Percentiles rank a stretch among this genome's conserved stretches.
Evolutionary conservation across 1,140 invertebrate genomes (phyloP).

Genomic region (Paraescarpia echinospica): DNA sequence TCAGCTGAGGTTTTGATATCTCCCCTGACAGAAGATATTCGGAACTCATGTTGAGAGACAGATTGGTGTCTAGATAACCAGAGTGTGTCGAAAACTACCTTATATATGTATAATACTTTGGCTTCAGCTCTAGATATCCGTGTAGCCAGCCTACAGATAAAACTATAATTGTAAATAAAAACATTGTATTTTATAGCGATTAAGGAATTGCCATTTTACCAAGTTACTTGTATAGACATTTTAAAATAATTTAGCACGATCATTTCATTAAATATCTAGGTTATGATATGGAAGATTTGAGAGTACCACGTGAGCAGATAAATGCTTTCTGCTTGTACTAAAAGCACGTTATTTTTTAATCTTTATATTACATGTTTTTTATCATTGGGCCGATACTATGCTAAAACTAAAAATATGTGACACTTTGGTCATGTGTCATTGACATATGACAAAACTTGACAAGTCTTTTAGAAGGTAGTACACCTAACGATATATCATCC

Average conservation of each 20-base stretch:
- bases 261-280: no score
- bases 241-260: background rate
- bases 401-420: background rate
- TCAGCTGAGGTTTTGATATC: background rate
- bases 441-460: background rate
- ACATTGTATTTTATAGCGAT: background rate
- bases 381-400: background rate
- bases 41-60: background rate
- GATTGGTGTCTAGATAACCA: background rate
- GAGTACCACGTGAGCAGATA: background rate
- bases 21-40: background rate
- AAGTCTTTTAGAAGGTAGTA: background rate
- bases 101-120: no score
- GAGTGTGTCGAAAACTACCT: no score
- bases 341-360: background rate
- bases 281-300: background rate
- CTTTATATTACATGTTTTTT: background rate
- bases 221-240: background rate
- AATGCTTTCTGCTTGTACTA: background rate
- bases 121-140: no score
- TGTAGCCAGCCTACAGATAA: background rate
- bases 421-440: background rate
- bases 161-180: background rate
- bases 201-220: background rate
- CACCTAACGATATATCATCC: background rate